phyloP scores from a whole-genome alignment of 2,113 vertebrate species.

The Oenanthe melanoleuca region DNA sequence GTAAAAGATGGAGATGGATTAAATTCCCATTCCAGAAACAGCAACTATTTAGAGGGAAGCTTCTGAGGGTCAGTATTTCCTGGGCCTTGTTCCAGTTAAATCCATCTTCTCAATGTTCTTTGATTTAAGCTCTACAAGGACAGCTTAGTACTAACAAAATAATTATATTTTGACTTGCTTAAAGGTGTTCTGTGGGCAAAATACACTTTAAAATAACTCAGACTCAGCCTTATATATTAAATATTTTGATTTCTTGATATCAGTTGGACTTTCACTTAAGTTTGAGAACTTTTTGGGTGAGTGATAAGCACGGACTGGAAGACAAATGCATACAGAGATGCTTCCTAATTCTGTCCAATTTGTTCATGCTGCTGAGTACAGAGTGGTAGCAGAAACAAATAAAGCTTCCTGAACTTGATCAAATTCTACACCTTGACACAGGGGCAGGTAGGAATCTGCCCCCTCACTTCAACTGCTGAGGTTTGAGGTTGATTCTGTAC shows the following conservation, averaged over 20 bases:
- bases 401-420: neutral
- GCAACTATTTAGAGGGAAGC: neutral
- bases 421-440: neutral
- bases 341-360: neutral
- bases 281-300: neutral
- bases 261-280: neutral
- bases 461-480: neutral
- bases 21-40: neutral
- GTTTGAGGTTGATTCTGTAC: neutral
- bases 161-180: neutral
- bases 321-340: neutral
- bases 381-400: neutral
- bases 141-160: neutral
- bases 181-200: neutral
- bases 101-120: neutral
- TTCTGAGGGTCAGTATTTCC: neutral
- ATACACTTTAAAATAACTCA: neutral
- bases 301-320: neutral
- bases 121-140: neutral
- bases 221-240: neutral
- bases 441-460: neutral
- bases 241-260: neutral
- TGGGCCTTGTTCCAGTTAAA: neutral
- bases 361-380: neutral
- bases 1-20: neutral